Conservation (phyloP, 2,888 invertebrate genomes). For the Tinea pellionella region DNA sequence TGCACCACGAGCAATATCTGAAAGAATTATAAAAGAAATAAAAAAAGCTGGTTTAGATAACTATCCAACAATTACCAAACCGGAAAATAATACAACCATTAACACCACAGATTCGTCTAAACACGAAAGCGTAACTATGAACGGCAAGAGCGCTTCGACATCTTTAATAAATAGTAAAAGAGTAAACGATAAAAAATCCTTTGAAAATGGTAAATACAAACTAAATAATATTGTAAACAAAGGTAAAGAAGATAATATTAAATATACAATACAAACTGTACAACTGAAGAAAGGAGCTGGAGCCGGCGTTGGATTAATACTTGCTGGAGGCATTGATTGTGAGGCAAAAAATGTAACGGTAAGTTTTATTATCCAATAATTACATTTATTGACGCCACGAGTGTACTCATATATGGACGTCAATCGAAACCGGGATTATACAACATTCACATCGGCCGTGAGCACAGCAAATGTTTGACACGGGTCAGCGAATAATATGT, state of each 20-base stretch:
- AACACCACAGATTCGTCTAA: background rate
- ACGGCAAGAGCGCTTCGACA: background rate
- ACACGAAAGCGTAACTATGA: background rate
- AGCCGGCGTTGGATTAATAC: constrained; percentile 84
- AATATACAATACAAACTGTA: constrained; percentile 20
- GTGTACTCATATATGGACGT: background rate
- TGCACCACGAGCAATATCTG: constrained; percentile 39
- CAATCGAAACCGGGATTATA: background rate
- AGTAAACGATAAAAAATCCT: background rate
- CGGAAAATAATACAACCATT: background rate
- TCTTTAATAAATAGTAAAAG: background rate
- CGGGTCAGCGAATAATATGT: background rate
- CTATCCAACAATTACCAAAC: constrained; percentile 20
- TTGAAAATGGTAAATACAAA: background rate
- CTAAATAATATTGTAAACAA: background rate
- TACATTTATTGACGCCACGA: background rate
- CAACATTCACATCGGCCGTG: background rate
- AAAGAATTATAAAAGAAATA: constrained; percentile 46
- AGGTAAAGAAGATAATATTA: background rate
- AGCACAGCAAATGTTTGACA: background rate
- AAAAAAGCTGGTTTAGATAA: constrained; percentile 45
- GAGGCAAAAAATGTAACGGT: constrained; percentile 93
- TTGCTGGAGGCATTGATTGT: constrained; percentile 91
- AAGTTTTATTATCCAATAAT: constrained; percentile 31
- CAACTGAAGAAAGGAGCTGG: constrained; percentile 49